Evolutionary conservation across 2,797 vertebrate species (phyloP).

Genomic region (Aselliscus stoliczkanus): DNA sequence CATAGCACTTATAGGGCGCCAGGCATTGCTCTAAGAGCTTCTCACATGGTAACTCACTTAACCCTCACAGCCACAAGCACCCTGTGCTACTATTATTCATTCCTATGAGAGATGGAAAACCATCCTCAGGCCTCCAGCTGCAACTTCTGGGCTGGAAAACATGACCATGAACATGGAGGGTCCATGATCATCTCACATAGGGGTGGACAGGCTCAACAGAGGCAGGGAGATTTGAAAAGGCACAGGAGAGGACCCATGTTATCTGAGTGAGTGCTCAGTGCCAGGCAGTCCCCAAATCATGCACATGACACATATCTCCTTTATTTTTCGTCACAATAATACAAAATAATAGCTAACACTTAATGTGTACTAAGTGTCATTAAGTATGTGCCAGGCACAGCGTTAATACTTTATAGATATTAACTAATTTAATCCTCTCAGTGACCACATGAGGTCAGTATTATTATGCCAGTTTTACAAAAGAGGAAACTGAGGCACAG

Average conservation of each 20-base stretch:
- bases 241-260: neutral
- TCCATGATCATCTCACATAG: neutral
- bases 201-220: neutral
- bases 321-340: neutral
- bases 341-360: neutral
- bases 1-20: neutral
- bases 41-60: neutral
- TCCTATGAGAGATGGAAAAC: neutral
- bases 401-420: neutral
- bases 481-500: neutral
- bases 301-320: neutral
- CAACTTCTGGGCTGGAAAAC: neutral
- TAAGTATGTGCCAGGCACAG: neutral
- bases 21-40: neutral
- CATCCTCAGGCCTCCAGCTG: neutral
- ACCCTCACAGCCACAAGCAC: neutral
- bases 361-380: neutral
- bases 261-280: neutral
- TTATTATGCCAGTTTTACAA: neutral
- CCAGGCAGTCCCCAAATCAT: neutral
- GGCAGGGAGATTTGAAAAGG: neutral
- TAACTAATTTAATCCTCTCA: neutral
- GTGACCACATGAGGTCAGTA: neutral
- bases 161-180: neutral
- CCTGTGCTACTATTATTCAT: neutral